A percentile compares a stretch with the other conserved stretches of the same genome.
These are phyloP conservation scores for Papilio polyxenes DNA, from an alignment of 1,140 invertebrate genomes.

Conservation along the genomic window DNA sequence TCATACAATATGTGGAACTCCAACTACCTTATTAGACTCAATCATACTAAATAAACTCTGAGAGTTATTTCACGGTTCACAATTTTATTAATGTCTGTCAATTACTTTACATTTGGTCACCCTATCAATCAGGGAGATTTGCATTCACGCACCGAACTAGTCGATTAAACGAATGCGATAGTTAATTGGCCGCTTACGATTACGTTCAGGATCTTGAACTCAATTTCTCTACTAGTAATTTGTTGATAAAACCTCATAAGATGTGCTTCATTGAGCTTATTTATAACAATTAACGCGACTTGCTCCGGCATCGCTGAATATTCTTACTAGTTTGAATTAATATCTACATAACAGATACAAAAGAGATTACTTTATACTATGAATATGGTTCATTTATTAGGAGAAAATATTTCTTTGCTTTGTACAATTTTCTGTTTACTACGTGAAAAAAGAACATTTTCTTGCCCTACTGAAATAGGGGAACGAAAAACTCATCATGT, in stretches of 20 bases:
- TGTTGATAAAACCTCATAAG: neutral
- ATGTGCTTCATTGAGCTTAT: neutral
- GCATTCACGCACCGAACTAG: constrained; percentile 21
- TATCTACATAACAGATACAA: neutral
- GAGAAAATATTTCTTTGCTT: too few relatives aligned
- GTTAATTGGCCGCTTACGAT: constrained; percentile 28
- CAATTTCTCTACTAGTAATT: constrained; percentile 24
- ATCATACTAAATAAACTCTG: too few relatives aligned
- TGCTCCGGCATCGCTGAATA: neutral
- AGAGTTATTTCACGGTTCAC: too few relatives aligned
- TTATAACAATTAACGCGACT: neutral
- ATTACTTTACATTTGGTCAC: neutral
- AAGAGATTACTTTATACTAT: neutral
- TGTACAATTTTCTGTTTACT: neutral
- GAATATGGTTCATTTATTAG: too few relatives aligned
- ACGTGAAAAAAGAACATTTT: neutral
- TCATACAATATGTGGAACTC: too few relatives aligned
- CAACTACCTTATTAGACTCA: too few relatives aligned
- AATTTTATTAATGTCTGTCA: neutral
- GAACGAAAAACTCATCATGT: neutral
- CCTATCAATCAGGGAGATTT: constrained; percentile 7
- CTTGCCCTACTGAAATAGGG: neutral
- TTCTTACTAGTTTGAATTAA: neutral
- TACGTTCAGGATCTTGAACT: constrained; percentile 25
- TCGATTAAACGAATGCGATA: constrained; percentile 33